Evolutionary conservation across 2,888 invertebrate genomes (phyloP), one percentile per base, ranked within the genome.

Genomic region (Macaria notata): DNA sequence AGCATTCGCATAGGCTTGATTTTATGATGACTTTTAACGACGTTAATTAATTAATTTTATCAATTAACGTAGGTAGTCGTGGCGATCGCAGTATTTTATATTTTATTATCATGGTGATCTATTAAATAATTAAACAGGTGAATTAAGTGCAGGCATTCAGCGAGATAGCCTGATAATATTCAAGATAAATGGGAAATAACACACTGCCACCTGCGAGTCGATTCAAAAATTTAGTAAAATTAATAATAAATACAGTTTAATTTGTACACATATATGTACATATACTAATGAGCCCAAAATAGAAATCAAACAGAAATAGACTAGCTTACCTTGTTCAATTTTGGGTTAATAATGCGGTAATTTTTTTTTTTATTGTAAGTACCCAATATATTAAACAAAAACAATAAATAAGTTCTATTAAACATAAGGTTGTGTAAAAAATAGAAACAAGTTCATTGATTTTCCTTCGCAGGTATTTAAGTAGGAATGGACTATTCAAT

Each of bases 71-170:
- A 4, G 4, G 3, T 41, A 4, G 9, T 33, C 9, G 19, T 42
- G 4, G 43, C 31, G 4, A 31, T 42, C 33, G 9, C 9, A 41
- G 39, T 19, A 7, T 43, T 19, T 41, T 42, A 31, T 49, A 5
- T 49, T 48, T 48, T 30, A n/a, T 48, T 29, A n/a, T 4, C 9
- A n/a, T 7, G 6, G n/a, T 46, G 29, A 45, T 51, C 39, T 39
- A 46, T 46, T 39, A 46, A 50, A 50, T 31, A 36, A 36, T 33
- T 36, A 51, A 38, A 36, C 51, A 45, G 39, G 51, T 51, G 45
- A 51, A 39, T 46, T 31, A 46, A 6, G 45, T 31, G 41, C 48
- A 41, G 9, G 48, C n/a, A 29, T 41, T n/a, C 4, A 30, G n/a
- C 7, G 45, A 46, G 51, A 51, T 31, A 39, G 45, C 29, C 9